Evolutionary conservation across 2,797 vertebrate species (phyloP).

Genomic region (Lepus oiostolus): DNA sequence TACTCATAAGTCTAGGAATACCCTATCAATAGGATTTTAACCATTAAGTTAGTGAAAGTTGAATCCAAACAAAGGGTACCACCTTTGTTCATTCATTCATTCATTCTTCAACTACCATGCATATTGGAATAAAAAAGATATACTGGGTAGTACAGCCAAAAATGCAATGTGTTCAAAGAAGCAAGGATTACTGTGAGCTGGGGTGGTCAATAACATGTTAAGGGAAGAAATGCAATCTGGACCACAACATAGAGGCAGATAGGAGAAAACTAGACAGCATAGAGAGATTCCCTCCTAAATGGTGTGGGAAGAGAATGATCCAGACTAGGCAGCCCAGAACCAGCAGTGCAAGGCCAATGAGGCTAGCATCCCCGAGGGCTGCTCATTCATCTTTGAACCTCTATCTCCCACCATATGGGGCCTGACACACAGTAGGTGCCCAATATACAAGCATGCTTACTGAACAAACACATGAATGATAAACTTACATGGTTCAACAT

Average conservation of each 20-base stretch:
- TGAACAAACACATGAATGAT: neutral
- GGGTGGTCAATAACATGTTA: neutral
- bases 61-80: slow-evolving; percentile 25
- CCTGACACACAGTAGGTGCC: neutral
- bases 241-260: neutral
- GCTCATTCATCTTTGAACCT: slow-evolving; percentile 4
- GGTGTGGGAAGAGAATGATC: neutral
- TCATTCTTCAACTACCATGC: neutral
- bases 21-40: neutral
- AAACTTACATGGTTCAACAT: neutral
- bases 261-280: slow-evolving; percentile 7
- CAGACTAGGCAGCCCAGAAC: slow-evolving; percentile 3
- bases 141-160: neutral
- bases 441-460: neutral
- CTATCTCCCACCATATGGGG: neutral
- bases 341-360: neutral
- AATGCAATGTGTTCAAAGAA: slow-evolving; percentile 14
- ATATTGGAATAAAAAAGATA: slow-evolving; percentile 27
- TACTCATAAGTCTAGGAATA: neutral
- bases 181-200: neutral
- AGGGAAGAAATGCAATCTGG: neutral
- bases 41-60: slow-evolving; percentile 45
- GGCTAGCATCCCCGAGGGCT: neutral
- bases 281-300: slow-evolving; percentile 29
- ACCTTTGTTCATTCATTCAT: slow-evolving; percentile 21